These are phyloP conservation scores for Halyomorpha halys DNA, from an alignment of 1,140 invertebrate genomes.

Conservation along the genomic window DNA sequence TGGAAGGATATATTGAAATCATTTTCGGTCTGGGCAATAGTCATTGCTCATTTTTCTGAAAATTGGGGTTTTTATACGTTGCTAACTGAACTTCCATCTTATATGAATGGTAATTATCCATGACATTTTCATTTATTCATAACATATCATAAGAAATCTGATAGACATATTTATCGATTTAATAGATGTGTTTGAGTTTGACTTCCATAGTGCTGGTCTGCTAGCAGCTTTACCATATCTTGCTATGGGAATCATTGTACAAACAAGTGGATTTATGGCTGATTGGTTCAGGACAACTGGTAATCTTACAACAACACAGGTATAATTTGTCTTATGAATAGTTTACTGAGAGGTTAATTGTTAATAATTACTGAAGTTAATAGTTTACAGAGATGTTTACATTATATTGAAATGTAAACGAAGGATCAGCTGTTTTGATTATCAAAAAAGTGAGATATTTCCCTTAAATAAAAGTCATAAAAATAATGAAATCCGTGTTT, in stretches of 20 bases:
- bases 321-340: constrained; percentile 25
- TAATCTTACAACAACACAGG: constrained; percentile 57
- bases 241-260: constrained; percentile 71
- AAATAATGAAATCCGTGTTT: no score
- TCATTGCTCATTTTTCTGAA: constrained; percentile 82
- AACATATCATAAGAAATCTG: background rate
- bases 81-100: constrained; percentile 79
- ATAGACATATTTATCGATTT: constrained; percentile 27
- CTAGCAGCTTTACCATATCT: constrained; percentile 76
- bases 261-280: constrained; percentile 66
- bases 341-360: no score
- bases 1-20: constrained; percentile 75
- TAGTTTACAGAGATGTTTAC: no score
- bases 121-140: constrained; percentile 3
- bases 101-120: constrained; percentile 60
- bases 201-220: constrained; percentile 64
- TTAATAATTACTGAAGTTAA: no score
- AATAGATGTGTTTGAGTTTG: constrained; percentile 57
- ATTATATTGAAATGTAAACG: no score
- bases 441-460: no score
- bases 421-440: no score
- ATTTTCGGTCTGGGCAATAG: constrained; percentile 78
- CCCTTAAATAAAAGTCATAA: no score
- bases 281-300: constrained; percentile 58
- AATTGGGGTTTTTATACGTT: constrained; percentile 95